phyloP scores from a whole-genome alignment of 2,113 vertebrate species.

The Hippotragus niger region DNA sequence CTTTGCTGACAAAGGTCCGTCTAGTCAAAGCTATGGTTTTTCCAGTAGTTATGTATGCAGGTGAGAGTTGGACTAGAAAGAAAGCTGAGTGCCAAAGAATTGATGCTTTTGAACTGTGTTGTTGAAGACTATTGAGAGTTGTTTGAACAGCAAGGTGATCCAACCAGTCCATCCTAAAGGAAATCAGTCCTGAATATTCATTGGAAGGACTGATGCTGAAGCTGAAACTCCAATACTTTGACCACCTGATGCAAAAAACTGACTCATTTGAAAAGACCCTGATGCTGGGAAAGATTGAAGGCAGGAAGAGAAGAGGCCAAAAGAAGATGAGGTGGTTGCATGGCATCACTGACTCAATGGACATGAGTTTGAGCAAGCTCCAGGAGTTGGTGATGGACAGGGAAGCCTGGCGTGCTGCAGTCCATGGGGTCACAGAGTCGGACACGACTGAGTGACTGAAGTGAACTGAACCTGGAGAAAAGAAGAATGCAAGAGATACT shows the following conservation, averaged over 20 bases:
- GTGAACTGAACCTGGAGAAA: background rate
- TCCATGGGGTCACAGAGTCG: background rate
- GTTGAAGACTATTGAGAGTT: background rate
- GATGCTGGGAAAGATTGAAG: background rate
- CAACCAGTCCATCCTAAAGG: background rate
- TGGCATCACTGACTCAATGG: background rate
- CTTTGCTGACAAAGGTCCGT: background rate
- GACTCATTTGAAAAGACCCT: background rate
- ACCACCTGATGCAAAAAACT: background rate
- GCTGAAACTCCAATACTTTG: background rate
- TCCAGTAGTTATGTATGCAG: background rate
- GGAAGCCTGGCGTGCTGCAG: background rate
- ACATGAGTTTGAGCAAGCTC: background rate
- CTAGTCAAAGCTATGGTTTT: background rate
- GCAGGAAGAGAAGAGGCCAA: background rate
- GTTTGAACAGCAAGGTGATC: background rate
- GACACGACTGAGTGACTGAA: background rate
- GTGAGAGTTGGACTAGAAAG: background rate
- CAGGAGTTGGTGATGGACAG: background rate
- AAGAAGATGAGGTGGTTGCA: background rate
- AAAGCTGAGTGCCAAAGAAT: fast-evolving
- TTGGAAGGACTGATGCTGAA: background rate
- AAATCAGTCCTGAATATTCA: background rate
- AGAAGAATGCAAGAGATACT: background rate
- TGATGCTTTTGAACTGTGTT: background rate